A percentile compares a stretch with the other conserved stretches of the same genome.
Conservation (phyloP, 2,113 vertebrate genomes). For the Neolamprologus hecqui region DNA sequence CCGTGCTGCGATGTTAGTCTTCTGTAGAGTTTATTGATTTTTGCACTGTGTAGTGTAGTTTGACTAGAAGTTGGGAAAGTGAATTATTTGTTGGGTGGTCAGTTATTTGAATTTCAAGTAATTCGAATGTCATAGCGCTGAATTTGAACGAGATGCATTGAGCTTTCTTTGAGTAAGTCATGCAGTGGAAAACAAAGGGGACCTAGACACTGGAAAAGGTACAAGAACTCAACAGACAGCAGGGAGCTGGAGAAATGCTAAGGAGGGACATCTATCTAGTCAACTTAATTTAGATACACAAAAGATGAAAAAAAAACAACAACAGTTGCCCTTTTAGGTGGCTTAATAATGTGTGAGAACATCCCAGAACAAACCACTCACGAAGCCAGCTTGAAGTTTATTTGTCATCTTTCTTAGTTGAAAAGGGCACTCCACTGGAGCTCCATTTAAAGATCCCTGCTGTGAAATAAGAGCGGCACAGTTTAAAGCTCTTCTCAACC, state of each 20-base stretch:
- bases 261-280: not conserved
- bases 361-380: slow-evolving; percentile 11
- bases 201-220: not conserved
- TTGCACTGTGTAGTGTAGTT: not conserved
- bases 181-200: not conserved
- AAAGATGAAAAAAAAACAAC: not conserved
- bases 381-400: not conserved
- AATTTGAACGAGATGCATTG: not conserved
- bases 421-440: not conserved
- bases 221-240: not conserved
- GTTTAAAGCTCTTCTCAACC: not conserved
- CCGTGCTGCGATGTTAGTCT: not conserved
- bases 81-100: not conserved
- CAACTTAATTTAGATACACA: not conserved
- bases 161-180: not conserved
- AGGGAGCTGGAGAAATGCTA: not conserved
- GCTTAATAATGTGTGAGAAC: slow-evolving; percentile 8
- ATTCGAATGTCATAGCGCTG: not conserved
- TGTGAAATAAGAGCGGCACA: not conserved
- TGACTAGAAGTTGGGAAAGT: not conserved
- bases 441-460: not conserved
- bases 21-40: not conserved
- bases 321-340: not conserved
- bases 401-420: not conserved
- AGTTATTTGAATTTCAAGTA: not conserved